phyloP scores from a whole-genome alignment of 2,113 vertebrate species.

The Grammomys dolichurus region DNA sequence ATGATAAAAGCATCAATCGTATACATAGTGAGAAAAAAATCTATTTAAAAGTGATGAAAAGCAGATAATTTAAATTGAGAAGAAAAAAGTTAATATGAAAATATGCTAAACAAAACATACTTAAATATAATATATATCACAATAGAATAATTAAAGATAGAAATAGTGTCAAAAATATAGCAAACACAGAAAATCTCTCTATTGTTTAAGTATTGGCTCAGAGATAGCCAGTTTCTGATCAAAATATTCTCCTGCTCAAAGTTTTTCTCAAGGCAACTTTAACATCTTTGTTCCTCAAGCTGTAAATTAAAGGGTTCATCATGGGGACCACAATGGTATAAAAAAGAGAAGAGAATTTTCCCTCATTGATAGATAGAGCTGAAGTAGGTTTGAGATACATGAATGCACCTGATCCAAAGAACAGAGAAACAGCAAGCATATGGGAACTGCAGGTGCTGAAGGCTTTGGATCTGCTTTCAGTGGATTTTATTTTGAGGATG shows the following conservation, averaged over 20 bases:
- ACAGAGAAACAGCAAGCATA: background rate
- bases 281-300: conserved; percentile 59
- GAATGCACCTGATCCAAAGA: conserved; percentile 52
- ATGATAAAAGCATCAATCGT: background rate
- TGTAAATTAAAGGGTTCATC: conserved; percentile 51
- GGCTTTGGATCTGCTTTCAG: background rate
- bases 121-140: background rate
- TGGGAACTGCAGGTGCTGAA: conserved; percentile 28
- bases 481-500: background rate
- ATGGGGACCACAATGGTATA: conserved; percentile 9
- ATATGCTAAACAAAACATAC: background rate
- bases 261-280: background rate
- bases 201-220: background rate
- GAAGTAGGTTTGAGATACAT: conserved; percentile 25
- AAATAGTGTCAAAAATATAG: background rate
- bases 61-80: background rate
- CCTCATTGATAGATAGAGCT: background rate
- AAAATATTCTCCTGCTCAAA: background rate
- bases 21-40: background rate
- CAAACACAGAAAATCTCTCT: background rate
- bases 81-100: background rate
- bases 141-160: background rate
- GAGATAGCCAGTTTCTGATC: background rate
- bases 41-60: background rate
- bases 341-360: conserved; percentile 47